A percentile compares a stretch with the other conserved stretches of the same genome.
Conservation (phyloP, 2,797 vertebrate species). For the Enteromius radiatus region DNA sequence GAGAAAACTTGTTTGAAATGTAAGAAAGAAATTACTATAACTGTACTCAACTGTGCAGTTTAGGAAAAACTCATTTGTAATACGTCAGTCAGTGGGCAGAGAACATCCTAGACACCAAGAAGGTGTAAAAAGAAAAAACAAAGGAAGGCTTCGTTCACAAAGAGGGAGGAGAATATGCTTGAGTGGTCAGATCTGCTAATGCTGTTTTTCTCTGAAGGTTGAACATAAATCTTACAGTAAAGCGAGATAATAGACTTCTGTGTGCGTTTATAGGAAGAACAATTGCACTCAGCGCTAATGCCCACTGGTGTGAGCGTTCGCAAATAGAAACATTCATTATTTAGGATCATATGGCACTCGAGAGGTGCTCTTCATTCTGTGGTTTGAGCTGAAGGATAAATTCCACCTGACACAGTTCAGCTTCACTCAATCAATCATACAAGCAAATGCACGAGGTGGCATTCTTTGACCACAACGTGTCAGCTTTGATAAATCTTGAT, state of each 20-base stretch:
- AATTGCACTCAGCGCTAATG: constrained; percentile 31
- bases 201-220: constrained; percentile 25
- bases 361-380: constrained; percentile 39
- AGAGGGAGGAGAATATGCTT: constrained; percentile 9
- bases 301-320: constrained; percentile 32
- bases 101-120: background rate
- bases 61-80: constrained; percentile 24
- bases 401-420: constrained; percentile 52
- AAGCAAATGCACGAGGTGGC: constrained; percentile 65
- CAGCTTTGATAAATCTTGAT: constrained; percentile 70
- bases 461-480: constrained; percentile 70
- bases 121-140: background rate
- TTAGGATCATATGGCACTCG: constrained; percentile 19
- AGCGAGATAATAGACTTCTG: constrained; percentile 26
- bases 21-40: background rate
- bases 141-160: constrained; percentile 8
- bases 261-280: constrained; percentile 29
- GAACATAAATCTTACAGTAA: constrained; percentile 26
- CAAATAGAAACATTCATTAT: constrained; percentile 45
- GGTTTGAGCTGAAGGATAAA: constrained; percentile 48
- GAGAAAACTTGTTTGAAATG: background rate
- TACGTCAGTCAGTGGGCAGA: constrained; percentile 29
- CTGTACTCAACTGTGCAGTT: constrained; percentile 36
- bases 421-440: constrained; percentile 69
- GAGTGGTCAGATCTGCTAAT: constrained; percentile 34